phyloP scores from a whole-genome alignment of 2,113 vertebrate species.

The Xiphias gladius region DNA sequence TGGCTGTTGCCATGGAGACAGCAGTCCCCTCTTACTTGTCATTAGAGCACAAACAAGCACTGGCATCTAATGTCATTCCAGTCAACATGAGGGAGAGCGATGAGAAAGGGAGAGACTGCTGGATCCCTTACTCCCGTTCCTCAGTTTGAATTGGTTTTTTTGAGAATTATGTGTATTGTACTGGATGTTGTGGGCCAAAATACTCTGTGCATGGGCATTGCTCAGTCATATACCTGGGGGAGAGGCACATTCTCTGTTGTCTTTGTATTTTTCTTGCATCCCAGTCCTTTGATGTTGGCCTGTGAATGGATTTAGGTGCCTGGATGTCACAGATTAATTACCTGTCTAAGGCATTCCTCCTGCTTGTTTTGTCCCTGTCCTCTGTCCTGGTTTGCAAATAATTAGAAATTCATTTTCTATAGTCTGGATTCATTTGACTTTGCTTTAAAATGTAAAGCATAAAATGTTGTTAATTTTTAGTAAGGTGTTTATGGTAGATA shows the following conservation, averaged over 20 bases:
- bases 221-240: slow-evolving; percentile 56
- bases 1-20: slow-evolving; percentile 91
- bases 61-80: slow-evolving; percentile 90
- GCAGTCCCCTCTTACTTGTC: slow-evolving; percentile 90
- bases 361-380: slow-evolving; percentile 43
- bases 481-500: slow-evolving; percentile 47
- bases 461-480: slow-evolving; percentile 21
- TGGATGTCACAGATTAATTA: slow-evolving; percentile 72
- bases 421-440: slow-evolving; percentile 9
- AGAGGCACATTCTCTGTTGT: slow-evolving; percentile 54
- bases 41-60: slow-evolving; percentile 89
- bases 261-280: slow-evolving; percentile 61
- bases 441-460: slow-evolving; percentile 26
- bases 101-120: slow-evolving; percentile 67
- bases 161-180: slow-evolving; percentile 57
- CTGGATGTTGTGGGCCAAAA: slow-evolving; percentile 42
- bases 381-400: slow-evolving; percentile 29
- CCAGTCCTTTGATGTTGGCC: slow-evolving; percentile 69
- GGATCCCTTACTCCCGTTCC: slow-evolving; percentile 55
- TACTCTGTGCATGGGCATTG: slow-evolving; percentile 44
- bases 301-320: slow-evolving; percentile 65
- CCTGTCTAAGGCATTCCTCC: slow-evolving; percentile 40
- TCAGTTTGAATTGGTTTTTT: slow-evolving; percentile 58
- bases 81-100: slow-evolving; percentile 83
- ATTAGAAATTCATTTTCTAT: slow-evolving; percentile 37